phyloP scores from a whole-genome alignment of 2,797 vertebrate genomes.

The Poeciliopsis turneri region DNA sequence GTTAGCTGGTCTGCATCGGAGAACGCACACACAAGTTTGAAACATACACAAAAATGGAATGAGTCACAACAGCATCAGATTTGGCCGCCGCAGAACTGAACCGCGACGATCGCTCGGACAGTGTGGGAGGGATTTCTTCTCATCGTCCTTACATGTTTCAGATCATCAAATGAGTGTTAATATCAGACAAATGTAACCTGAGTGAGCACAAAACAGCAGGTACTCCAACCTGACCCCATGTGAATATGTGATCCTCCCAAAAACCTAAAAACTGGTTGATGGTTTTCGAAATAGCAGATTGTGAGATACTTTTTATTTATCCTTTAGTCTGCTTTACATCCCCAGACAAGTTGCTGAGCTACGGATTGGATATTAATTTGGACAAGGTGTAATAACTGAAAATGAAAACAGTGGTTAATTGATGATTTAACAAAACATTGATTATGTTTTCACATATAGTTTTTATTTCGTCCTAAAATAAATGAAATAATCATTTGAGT shows the following conservation, averaged over 20 bases:
- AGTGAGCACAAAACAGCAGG: not conserved
- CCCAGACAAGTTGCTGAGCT: not conserved
- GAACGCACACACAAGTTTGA: constrained; percentile 21
- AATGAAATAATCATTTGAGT: not conserved
- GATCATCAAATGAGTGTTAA: not conserved
- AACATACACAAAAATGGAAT: constrained; percentile 46
- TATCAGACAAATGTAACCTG: not conserved
- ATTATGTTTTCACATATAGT: not conserved
- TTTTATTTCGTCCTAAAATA: not conserved
- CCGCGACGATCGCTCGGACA: not conserved
- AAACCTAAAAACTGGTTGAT: not conserved
- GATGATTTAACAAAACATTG: not conserved
- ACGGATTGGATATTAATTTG: not conserved
- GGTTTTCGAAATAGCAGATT: not conserved
- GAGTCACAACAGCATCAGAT: constrained; percentile 21
- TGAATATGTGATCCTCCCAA: not conserved
- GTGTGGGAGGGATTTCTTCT: not conserved
- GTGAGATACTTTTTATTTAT: not conserved
- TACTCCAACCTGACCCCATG: not conserved
- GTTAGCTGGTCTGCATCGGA: constrained; percentile 66
- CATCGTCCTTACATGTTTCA: not conserved
- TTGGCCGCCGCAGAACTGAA: not conserved
- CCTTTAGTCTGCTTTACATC: not conserved
- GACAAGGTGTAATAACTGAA: not conserved
- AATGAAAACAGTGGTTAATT: not conserved